A percentile compares a stretch with the other conserved stretches of the same genome.
Evolutionary conservation across 30 jellyfish, hydroid and myxozoan species (phyloP).

Genomic region (Cassiopea xamachana): DNA sequence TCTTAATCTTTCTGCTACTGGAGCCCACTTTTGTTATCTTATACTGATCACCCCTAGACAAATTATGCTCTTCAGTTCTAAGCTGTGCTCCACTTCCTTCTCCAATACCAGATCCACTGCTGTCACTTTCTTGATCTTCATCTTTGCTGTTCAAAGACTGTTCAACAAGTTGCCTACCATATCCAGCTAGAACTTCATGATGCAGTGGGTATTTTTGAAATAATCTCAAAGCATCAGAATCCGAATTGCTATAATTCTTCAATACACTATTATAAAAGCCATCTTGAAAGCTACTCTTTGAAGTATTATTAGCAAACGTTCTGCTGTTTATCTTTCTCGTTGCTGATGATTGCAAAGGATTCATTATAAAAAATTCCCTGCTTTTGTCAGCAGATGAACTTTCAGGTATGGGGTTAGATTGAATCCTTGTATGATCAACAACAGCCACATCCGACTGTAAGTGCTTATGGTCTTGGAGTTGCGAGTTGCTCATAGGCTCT

Average conservation of each 20-base stretch:
- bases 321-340: background rate
- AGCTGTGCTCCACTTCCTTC: constrained; percentile 9
- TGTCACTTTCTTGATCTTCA: background rate
- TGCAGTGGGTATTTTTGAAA: background rate
- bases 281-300: background rate
- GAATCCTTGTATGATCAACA: background rate
- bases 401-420: background rate
- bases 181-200: background rate
- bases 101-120: constrained; percentile 7
- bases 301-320: background rate
- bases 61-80: no score
- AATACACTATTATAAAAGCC: background rate
- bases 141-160: background rate
- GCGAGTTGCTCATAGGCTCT: constrained; percentile 25
- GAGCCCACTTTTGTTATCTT: background rate
- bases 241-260: background rate
- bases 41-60: background rate
- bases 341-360: background rate
- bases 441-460: background rate
- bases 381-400: background rate
- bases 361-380: background rate
- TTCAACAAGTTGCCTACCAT: background rate
- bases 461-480: constrained; percentile 7
- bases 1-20: constrained; percentile 10
- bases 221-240: background rate